Percentiles rank a stretch among this genome's conserved stretches.
These are phyloP conservation scores for Ondatra zibethicus DNA, from an alignment of 2,113 vertebrate genomes.

Conservation along the genomic window DNA sequence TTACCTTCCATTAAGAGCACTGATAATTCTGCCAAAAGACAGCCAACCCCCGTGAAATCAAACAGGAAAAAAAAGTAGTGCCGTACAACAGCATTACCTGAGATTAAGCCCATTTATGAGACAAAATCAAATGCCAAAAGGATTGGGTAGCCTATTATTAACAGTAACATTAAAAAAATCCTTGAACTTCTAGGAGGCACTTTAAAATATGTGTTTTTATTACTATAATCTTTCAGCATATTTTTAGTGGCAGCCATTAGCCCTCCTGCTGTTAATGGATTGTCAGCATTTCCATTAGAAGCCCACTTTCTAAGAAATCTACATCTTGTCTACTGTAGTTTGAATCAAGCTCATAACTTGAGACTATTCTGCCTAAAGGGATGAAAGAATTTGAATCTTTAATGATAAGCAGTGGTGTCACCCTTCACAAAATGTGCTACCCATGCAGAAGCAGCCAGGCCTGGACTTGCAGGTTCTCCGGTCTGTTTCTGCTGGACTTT, in stretches of 20 bases:
- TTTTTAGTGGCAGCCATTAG: slow-evolving; percentile 79
- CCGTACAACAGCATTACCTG: slow-evolving; percentile 65
- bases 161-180: slow-evolving; percentile 72
- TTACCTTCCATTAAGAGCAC: slow-evolving; percentile 61
- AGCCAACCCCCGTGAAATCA: slow-evolving; percentile 55
- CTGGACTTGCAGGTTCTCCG: slow-evolving; percentile 43
- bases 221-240: slow-evolving; percentile 78
- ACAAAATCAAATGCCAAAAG: slow-evolving; percentile 79
- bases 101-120: slow-evolving; percentile 75
- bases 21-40: slow-evolving; percentile 68
- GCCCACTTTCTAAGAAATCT: slow-evolving; percentile 72
- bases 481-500: slow-evolving; percentile 60
- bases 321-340: slow-evolving; percentile 69
- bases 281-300: slow-evolving; percentile 81
- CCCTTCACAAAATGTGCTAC: slow-evolving; percentile 53
- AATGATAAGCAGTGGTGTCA: slow-evolving; percentile 68
- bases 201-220: slow-evolving; percentile 79
- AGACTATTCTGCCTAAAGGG: slow-evolving; percentile 61
- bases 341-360: slow-evolving; percentile 63
- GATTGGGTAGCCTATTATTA: slow-evolving; percentile 72
- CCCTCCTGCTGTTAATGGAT: slow-evolving; percentile 77
- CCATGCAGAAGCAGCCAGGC: slow-evolving; percentile 31
- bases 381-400: slow-evolving; percentile 70
- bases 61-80: slow-evolving; percentile 32
- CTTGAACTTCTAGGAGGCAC: slow-evolving; percentile 74